Conservation (phyloP, 2,888 invertebrate genomes). For the Acanthococcus lagerstroemiae region DNA sequence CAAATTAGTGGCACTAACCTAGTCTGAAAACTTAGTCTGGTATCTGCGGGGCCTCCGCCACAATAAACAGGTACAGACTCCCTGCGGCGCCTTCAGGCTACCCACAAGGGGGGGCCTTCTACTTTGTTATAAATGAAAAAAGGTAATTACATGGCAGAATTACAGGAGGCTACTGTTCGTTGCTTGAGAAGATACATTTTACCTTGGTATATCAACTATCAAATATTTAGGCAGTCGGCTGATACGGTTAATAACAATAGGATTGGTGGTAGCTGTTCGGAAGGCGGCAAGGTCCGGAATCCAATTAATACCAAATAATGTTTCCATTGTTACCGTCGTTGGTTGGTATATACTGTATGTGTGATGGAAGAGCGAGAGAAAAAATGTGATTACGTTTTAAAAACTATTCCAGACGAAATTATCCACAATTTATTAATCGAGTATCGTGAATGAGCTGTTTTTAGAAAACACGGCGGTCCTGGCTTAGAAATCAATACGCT, state of each 20-base stretch:
- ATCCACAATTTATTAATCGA: no score
- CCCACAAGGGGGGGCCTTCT: constrained; percentile 17
- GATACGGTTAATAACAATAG: constrained; percentile 31
- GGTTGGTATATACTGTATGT: background rate
- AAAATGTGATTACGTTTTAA: background rate
- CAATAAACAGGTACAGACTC: constrained; percentile 1
- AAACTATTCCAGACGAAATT: background rate
- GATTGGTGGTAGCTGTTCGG: constrained; percentile 18
- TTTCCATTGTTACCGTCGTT: constrained; percentile 17
- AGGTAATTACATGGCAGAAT: constrained; percentile 31
- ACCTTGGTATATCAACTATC: constrained; percentile 26
- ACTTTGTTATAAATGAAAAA: constrained; percentile 29
- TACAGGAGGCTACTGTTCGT: constrained; percentile 27
- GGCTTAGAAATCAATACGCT: no score
- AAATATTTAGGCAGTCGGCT: constrained; percentile 28
- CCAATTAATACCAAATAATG: constrained; percentile 31
- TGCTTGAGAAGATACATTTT: constrained; percentile 28
- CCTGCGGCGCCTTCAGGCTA: constrained; percentile 21
- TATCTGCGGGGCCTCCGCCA: background rate
- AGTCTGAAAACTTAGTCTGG: background rate
- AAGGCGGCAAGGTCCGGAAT: constrained; percentile 27
- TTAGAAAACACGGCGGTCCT: no score
- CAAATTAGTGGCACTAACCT: background rate
- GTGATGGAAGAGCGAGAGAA: background rate
- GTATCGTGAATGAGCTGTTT: no score